Evolutionary conservation across 1,140 invertebrate genomes (phyloP), one percentile per base, ranked within the genome.

Genomic region (Lutraria rhynchaena): DNA sequence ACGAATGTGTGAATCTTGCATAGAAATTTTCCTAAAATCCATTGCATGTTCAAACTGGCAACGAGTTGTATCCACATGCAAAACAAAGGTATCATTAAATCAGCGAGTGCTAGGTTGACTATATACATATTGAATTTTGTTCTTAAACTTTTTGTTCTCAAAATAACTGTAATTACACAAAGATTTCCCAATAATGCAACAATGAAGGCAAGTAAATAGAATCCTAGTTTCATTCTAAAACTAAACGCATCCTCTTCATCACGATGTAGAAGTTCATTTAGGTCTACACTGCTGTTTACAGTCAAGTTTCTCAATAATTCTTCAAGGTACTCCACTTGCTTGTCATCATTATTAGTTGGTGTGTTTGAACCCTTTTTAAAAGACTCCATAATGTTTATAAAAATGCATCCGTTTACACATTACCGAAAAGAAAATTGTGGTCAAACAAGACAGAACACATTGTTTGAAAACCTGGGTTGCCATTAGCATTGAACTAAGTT

Each of bases 21-120:
- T 61, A 93, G 84, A 81, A 93, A 88, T 13, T 87, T 84, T 0
- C 93, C 93, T 31, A 94, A 87, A 0, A 90, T 87, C 90, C 90
- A 91, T 27, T 87, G 70, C 2, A 67, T 37, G 9, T 83, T 84
- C 35, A 90, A 82, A 65, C 85, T 83, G 15, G 83, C 85, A 3
- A 93, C 90, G 9, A 94, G 77, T 69, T 93, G 93, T 4, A 93
- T 89, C 93, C 93, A 94, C 92, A 93, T 93, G 60, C 93, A 93
- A 24, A 90, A 91, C 1, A 90, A 15, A 0, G 91, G 91, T 24
- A 94, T 84, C 22, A 99, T 92, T 31, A 99, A 94, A 91, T 99
- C 98, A 0, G 97, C 98, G 49, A 99, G 93, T 2, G 98, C 97
- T 87, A 99, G 93, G 89, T 95, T 97, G 90, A 97, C 97, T 41